These are phyloP conservation scores for Heliopora coerulea DNA, from an alignment of 92 coral and sea anemone species.

Conservation along the genomic window DNA sequence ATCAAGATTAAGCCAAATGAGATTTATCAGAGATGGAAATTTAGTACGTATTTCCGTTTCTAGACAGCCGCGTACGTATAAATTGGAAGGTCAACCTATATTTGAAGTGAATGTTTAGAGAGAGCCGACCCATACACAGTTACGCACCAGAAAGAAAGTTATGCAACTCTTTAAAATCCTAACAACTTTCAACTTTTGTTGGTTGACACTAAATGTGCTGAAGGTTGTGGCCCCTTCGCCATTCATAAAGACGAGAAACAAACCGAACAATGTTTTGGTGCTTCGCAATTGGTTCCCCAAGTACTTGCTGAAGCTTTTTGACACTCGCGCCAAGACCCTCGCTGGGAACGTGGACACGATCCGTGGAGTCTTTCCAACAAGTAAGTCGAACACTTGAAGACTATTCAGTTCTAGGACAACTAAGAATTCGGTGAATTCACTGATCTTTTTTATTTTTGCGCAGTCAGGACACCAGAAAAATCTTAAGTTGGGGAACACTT, in stretches of 20 bases:
- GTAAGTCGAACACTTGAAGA: background rate
- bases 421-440: too few species aligned
- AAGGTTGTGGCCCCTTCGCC: background rate
- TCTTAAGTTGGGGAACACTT: too few species aligned
- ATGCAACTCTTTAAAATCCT: background rate
- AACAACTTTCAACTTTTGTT: background rate
- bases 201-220: background rate
- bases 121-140: background rate
- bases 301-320: slow-evolving; percentile 7
- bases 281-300: background rate
- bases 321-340: background rate
- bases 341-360: background rate
- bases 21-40: too few species aligned
- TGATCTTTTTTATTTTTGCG: too few species aligned
- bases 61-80: too few species aligned
- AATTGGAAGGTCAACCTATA: too few species aligned
- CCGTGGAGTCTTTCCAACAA: slow-evolving; percentile 5
- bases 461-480: too few species aligned
- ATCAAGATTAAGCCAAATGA: too few species aligned
- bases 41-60: too few species aligned
- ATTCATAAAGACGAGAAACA: background rate
- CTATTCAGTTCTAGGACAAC: too few species aligned
- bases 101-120: too few species aligned
- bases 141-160: background rate
- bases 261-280: too few species aligned